Base-by-base conservation (phyloP, 2,888 invertebrate species). In the Yponomeuta malinellus region DNA sequence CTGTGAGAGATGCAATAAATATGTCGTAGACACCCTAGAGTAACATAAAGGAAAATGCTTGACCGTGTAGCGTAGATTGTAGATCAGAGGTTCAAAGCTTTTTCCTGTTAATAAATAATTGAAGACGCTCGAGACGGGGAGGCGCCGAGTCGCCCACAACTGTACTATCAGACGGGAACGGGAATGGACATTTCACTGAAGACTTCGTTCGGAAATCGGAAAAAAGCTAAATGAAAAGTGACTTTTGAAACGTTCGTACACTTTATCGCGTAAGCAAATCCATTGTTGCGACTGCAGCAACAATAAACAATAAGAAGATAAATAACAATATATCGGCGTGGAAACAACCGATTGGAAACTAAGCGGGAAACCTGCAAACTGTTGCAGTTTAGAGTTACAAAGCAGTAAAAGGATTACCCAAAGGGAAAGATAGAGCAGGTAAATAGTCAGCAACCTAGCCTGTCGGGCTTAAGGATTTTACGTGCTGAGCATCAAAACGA, bases 111-210 rank as follows among this genome's bases (percentile, higher is more conserved):
- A 43, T 68, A 37, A 68, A 68, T 68, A 68, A 68, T 68, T 23
- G 23, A 78, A 79, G 81, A 79, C 80, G 79, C 84, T 82, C 85
- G 83, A 88, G 87, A 85, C 90, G 76, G 74, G 72, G 73, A 74
- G 90, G 86, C 89, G 90, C 83, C 87, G 63, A 69, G 74, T 72
- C 76, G 76, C 77, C 75, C 77, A 75, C 76, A 68, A 73, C 79
- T 80, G 84, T 85, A 85, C 52, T 15, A 59, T 15, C 52, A 59
- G 52, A 59, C 15, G 15, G 52, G 84, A 43, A 43, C 6, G 43
- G 43, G 43, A 59, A 3, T 59, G 52, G 15, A 59, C 52, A 5
- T 59, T 15, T 59, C 5, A 59, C 52, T 59, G 15, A 59, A 59
- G 52, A 15, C 3, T 59, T 59, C 52, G 6, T 59, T 59, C 12